Evolutionary conservation across 2,888 invertebrate genomes (phyloP), one percentile per base, ranked within the genome.

Genomic region (Acronicta leporina): DNA sequence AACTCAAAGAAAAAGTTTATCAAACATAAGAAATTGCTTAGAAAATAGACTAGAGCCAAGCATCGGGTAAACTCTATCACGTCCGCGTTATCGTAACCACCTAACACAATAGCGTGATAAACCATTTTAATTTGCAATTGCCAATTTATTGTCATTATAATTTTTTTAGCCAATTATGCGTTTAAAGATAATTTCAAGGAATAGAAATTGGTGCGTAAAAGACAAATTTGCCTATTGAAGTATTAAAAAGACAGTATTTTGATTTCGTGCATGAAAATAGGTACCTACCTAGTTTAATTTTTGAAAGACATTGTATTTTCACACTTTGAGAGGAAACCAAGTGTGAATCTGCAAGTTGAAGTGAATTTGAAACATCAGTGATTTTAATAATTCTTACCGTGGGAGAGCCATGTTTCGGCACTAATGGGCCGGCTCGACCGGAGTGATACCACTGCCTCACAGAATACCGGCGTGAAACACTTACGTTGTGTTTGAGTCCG

Each of bases 161-260:
- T n/a, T n/a, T n/a, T n/a, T n/a, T n/a, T n/a, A n/a, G n/a, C n/a
- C n/a, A 64, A 69, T 69, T 62, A 65, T 38, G 53, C 71, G 54
- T 53, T 44, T 52, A 61, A 57, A 66, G 53, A 71, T 62, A 54
- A 48, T 62, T 75, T 59, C 56, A 56, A 58, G 56, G 61, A 75
- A 72, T 59, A 40, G 47, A 62, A 71, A 71, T 42, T 75, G 30
- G 53, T 59, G 62, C 72, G 58, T 61, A 48, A 56, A 70, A 54
- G 27, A 57, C 40, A 58, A 62, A 65, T 58, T 69, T 51, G 54
- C n/a, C 40, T 44, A 44, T 53, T 35, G 41, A 47, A 50, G 27
- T 56, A 50, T 51, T 48, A 51, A 13, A 54, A 54, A 48, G 11
- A 11, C 8, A 16, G 20, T 20, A 3, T 20, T 20, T 20, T 20